Percentiles rank a stretch among this genome's conserved stretches.
Conservation (phyloP, 2,888 invertebrate genomes). For the Campopleginae sp. region DNA sequence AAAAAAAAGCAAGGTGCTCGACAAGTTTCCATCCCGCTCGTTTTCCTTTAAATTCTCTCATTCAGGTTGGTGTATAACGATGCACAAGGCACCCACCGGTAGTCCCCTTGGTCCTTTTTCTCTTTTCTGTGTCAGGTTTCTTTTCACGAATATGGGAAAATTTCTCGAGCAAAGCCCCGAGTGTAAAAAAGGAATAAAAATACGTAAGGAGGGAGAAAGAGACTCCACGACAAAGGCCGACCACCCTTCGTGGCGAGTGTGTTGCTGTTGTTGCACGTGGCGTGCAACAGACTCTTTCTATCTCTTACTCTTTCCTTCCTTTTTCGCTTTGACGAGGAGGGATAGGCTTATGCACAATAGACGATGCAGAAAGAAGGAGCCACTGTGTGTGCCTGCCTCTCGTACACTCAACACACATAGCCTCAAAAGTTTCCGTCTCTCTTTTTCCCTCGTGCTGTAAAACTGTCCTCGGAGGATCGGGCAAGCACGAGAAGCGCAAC, state of each 20-base stretch:
- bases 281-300: slow-evolving; percentile 67
- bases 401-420: slow-evolving; percentile 36
- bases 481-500: slow-evolving; percentile 76
- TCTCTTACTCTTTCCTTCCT: slow-evolving; percentile 35
- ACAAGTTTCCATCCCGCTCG: slow-evolving; percentile 7
- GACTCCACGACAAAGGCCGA: slow-evolving; percentile 63
- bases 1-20: slow-evolving; percentile 50
- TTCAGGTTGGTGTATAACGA: neutral
- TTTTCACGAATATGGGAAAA: slow-evolving; percentile 81
- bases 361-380: slow-evolving; percentile 47
- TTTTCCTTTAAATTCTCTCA: slow-evolving; percentile 16
- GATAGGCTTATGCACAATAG: slow-evolving; percentile 57
- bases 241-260: slow-evolving; percentile 63
- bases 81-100: slow-evolving; percentile 70
- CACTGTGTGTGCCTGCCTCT: slow-evolving; percentile 17
- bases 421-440: neutral
- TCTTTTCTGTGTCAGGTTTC: slow-evolving; percentile 76
- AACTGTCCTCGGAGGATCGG: neutral
- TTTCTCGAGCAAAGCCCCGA: slow-evolving; percentile 64
- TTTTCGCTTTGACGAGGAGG: slow-evolving; percentile 31
- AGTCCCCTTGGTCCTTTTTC: slow-evolving; percentile 66
- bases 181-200: slow-evolving; percentile 28
- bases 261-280: slow-evolving; percentile 65
- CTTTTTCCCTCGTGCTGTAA: slow-evolving; percentile 10
- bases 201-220: slow-evolving; percentile 34